Evolutionary conservation across 2,888 invertebrate genomes (phyloP), one percentile per base, ranked within the genome.

Genomic region (Lepidonotus clava): DNA sequence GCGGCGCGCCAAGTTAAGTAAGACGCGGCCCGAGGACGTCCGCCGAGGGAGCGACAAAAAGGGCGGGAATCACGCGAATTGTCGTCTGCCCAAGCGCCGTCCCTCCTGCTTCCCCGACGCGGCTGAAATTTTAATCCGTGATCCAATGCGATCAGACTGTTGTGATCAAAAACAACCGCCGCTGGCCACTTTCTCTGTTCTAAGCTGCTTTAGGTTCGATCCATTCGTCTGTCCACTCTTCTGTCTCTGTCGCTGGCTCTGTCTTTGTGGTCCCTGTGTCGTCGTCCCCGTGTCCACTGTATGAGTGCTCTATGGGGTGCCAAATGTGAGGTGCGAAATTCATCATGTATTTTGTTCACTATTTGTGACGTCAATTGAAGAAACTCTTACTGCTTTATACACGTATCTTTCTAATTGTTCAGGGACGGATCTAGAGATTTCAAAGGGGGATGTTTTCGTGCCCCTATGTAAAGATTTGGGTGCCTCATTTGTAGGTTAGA

Each of bases 91-190:
- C 71, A 11, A n/a, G 36, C 38, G 71, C 36, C 24, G 61, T 71
- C 36, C 34, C 8, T 8, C 21, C 34, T 8, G 67, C 34, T 1
- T 11, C n/a, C 34, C 18, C 8, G 46, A 46, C 18, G 46, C 46
- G 8, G 46, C 8, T 11, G 18, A 46, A 11, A 18, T 71, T 71
- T 38, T 36, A 71, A 71, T 71, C 71, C 38, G 4, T 38, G 71
- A 34, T 71, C 38, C 71, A 14, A 36, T n/a, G 36, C 38, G 71
- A 71, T 71, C 71, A 71, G 71, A 71, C 11, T 4, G 32, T 14
- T 71, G 36, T 71, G 71, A 71, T 71, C 71, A 34, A 71, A 71
- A 71, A 71, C 71, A 71, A 71, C 34, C 71, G 36, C 71, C n/a
- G 36, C 71, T n/a, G 71, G 71, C 71, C 71, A 71, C 38, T 71